Base-by-base conservation (phyloP, 2,797 vertebrate genomes). In the Acanthurus leucopareius region DNA sequence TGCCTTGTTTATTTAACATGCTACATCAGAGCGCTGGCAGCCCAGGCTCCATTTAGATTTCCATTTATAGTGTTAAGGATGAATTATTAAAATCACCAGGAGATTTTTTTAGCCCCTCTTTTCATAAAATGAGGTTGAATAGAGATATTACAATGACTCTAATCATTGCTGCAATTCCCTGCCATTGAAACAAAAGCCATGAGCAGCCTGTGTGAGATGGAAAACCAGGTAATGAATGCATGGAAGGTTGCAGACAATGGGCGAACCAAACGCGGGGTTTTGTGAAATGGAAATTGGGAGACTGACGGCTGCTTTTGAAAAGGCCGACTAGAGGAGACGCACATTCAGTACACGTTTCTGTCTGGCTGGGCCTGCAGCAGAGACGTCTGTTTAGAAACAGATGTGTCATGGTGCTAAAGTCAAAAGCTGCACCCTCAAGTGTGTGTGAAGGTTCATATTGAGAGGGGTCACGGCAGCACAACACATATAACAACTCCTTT, bases 201-300 rank as follows among this genome's bases (percentile, higher is more conserved):
- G 8, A 80, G 70, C 64, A 60, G 75, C 70, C 67, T 11, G 52
- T 77, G 58, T 5, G 45, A 78, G 76, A 83, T 65, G 77, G 69
- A 86, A 83, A 88, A 75, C 42, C 68, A 54, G 73, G 77, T 88
- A 87, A 91, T 88, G 69, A 88, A 92, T 82, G 73, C 71, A 63
- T 17, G 57, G 67, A 84, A 40, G 28, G 59, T 74, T 65, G 63
- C 40, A 71, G 22, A 89, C 89, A 90, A 86, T 73, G 61, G 68
- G 45, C 3, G 4, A 77, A 76, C 57, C 74, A 42, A 77, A 79
- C 15, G 9, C 13, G 6, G 28, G 60, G 61, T 70, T 85, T 69
- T 91, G 84, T 93, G 88, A 91, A 90, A 88, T 90, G 88, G 73
- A 91, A 92, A 93, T 90, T 25, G n/a, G 60, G 67, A 71, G 56